These are phyloP conservation scores for Rhinoraja longicauda DNA, from an alignment of 2,797 vertebrate genomes.

Conservation along the genomic window DNA sequence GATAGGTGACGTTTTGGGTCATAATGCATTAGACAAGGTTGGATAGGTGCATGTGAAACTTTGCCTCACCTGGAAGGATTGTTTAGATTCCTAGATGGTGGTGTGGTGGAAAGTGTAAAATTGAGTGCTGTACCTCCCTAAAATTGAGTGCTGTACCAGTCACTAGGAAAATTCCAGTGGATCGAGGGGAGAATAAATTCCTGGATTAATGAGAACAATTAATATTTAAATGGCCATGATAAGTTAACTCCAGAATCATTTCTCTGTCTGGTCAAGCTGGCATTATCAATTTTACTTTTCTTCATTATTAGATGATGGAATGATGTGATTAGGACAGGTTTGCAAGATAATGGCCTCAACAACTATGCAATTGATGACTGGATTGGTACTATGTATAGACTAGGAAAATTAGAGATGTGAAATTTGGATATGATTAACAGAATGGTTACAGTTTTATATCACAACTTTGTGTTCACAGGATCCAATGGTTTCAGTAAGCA, in stretches of 20 bases:
- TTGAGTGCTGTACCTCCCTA: no score
- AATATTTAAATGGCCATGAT: neutral
- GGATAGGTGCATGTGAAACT: no score
- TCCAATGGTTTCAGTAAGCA: neutral
- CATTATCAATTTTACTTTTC: neutral
- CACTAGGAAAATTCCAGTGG: no score
- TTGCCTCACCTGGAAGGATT: no score
- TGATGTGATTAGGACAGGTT: neutral
- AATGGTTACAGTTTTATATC: neutral
- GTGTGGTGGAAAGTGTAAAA: no score
- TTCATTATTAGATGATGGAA: neutral
- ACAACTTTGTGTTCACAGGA: neutral
- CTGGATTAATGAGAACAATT: neutral
- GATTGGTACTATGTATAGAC: neutral
- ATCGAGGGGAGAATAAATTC: neutral
- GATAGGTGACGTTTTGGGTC: no score
- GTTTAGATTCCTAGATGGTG: no score
- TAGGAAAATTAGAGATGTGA: neutral
- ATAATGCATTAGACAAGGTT: no score
- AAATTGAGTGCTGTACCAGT: no score
- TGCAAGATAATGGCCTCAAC: no score
- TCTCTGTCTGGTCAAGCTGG: neutral
- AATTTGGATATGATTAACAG: neutral
- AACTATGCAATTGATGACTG: neutral
- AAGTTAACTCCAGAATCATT: neutral